Evolutionary conservation across 2,888 invertebrate species (phyloP).

Genomic region (Pardosa pseudoannulata): DNA sequence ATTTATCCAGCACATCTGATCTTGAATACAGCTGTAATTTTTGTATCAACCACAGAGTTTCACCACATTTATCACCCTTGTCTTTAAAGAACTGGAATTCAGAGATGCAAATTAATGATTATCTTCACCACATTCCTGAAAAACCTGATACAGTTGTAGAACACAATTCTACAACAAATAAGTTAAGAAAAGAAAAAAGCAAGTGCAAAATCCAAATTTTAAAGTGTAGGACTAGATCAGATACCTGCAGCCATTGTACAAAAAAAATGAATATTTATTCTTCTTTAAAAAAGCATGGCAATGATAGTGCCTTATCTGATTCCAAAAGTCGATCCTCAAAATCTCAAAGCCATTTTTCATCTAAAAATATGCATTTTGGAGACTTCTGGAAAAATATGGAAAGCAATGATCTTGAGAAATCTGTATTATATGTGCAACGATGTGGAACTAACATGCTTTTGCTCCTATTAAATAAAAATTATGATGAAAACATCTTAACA

Average conservation of each 20-base stretch:
- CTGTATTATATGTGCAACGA: slow-evolving; percentile 49
- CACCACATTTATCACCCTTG: neutral
- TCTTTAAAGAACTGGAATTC: slow-evolving; percentile 48
- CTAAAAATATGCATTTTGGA: neutral
- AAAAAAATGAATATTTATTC: neutral
- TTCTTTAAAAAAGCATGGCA: neutral
- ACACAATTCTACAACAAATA: neutral
- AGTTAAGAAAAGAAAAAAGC: neutral
- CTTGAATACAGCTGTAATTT: slow-evolving; percentile 40
- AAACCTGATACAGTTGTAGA: neutral
- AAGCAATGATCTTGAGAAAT: slow-evolving; percentile 33
- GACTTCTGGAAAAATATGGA: slow-evolving; percentile 22
- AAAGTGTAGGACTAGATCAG: slow-evolving; percentile 32
- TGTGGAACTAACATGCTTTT: slow-evolving; percentile 36
- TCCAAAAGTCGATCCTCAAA: neutral
- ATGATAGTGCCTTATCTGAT: neutral
- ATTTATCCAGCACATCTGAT: slow-evolving; percentile 17
- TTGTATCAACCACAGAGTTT: slow-evolving; percentile 19
- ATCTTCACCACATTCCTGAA: neutral
- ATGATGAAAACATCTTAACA: slow-evolving; percentile 48
- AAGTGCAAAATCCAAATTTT: slow-evolving; percentile 37
- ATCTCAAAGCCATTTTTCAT: neutral
- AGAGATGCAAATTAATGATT: slow-evolving; percentile 14
- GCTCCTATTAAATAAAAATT: slow-evolving; percentile 33
- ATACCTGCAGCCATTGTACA: neutral